phyloP scores from a whole-genome alignment of 2,888 invertebrate genomes.

The Phyllotreta striolata region DNA sequence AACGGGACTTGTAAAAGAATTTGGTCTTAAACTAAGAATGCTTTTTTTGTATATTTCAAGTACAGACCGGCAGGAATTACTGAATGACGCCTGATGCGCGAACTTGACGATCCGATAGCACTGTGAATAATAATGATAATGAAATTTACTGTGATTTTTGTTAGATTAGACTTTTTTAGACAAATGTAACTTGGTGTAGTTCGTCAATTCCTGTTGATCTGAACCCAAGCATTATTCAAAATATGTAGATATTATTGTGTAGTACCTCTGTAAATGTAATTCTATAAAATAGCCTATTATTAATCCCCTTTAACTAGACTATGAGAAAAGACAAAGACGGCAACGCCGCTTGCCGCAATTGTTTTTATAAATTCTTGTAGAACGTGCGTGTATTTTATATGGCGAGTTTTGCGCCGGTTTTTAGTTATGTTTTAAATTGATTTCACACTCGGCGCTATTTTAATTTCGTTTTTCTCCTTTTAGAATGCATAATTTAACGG shows the following conservation, averaged over 20 bases:
- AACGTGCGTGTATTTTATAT: conserved; percentile 56
- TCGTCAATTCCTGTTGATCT: too few species aligned
- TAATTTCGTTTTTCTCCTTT: conserved; percentile 52
- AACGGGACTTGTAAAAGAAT: conserved; percentile 4
- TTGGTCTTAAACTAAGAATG: neutral
- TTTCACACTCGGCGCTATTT: conserved; percentile 53
- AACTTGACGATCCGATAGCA: too few species aligned
- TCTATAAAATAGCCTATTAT: neutral
- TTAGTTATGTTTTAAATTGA: conserved; percentile 52
- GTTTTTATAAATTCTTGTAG: conserved; percentile 54
- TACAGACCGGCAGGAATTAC: too few species aligned
- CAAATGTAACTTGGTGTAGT: too few species aligned
- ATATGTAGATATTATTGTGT: too few species aligned
- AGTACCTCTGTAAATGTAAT: too few species aligned
- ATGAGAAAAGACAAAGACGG: conserved; percentile 33
- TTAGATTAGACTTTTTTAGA: too few species aligned
- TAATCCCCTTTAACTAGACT: conserved; percentile 16
- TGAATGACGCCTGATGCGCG: too few species aligned
- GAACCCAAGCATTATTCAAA: too few species aligned
- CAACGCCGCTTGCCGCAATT: conserved; percentile 42
- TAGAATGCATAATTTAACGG: conserved; percentile 55
- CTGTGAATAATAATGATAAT: too few species aligned
- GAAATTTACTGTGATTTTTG: neutral
- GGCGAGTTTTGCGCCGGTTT: conserved; percentile 49
- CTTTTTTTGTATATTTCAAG: too few species aligned